A percentile compares a stretch with the other conserved stretches of the same genome.
phyloP scores from a whole-genome alignment of 2,888 invertebrate genomes.

The Arctia plantaginis region DNA sequence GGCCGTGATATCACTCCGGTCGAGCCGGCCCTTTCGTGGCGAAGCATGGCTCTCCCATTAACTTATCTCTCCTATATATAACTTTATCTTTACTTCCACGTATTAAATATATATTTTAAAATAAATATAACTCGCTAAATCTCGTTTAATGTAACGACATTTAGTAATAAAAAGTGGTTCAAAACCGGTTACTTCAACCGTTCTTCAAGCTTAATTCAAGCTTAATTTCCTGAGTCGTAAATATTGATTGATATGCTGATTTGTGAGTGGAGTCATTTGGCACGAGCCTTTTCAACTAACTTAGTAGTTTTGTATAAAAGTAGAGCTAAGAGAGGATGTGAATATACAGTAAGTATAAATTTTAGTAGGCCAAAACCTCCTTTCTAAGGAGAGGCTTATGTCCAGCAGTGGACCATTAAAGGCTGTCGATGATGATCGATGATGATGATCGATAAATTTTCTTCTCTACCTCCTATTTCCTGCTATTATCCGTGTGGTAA shows the following conservation, averaged over 20 bases:
- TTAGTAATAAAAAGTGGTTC: background rate
- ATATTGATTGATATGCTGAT: constrained; percentile 10
- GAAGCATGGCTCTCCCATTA: too few species aligned
- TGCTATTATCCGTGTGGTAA: too few species aligned
- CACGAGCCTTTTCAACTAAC: background rate
- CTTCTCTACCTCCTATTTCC: too few species aligned
- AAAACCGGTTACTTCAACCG: background rate
- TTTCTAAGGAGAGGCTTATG: too few species aligned
- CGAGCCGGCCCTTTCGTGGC: too few species aligned
- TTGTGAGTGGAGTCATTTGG: background rate
- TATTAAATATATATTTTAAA: background rate
- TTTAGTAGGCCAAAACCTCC: too few species aligned
- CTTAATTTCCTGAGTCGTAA: background rate
- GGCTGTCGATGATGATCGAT: too few species aligned
- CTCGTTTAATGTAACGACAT: background rate
- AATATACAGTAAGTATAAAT: background rate
- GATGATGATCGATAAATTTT: too few species aligned
- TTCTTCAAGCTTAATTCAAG: constrained; percentile 2
- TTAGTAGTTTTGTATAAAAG: background rate
- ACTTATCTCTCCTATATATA: background rate
- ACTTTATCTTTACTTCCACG: background rate
- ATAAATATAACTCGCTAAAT: background rate
- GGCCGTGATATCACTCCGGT: too few species aligned
- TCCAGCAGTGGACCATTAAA: too few species aligned
- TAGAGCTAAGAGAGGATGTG: background rate